Conservation (phyloP, 2,888 invertebrate species). For the Agrochola circellaris region DNA sequence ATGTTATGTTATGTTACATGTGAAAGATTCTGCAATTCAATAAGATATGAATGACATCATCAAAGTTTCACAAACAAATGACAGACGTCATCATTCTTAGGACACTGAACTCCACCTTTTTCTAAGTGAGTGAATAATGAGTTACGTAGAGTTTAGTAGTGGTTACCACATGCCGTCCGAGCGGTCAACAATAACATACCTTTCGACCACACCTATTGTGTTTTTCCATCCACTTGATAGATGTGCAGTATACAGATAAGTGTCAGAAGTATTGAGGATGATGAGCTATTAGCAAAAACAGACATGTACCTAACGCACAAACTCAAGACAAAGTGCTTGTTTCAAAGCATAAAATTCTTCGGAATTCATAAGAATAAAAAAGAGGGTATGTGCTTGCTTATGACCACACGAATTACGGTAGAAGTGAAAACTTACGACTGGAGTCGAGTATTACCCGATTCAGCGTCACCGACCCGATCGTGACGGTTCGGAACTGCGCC, state of each 20-base stretch:
- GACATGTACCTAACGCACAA: not conserved
- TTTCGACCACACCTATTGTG: slow-evolving; percentile 76
- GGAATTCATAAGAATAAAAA: no score
- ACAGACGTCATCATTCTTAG: slow-evolving; percentile 29
- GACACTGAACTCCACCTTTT: slow-evolving; percentile 39
- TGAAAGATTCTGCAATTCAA: not conserved
- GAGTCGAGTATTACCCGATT: no score
- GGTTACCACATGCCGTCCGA: slow-evolving; percentile 63
- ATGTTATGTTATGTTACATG: not conserved
- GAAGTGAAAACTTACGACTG: no score
- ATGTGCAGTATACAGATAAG: slow-evolving; percentile 4
- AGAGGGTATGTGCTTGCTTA: no score
- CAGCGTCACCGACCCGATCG: no score
- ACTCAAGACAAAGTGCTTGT: not conserved
- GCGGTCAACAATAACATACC: slow-evolving; percentile 80
- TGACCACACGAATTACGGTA: no score
- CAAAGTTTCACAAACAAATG: slow-evolving; percentile 14
- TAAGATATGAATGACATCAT: slow-evolving; percentile 9
- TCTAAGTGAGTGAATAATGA: slow-evolving; percentile 41
- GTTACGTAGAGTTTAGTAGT: slow-evolving; percentile 34
- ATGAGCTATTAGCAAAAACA: not conserved
- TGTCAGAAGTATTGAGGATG: slow-evolving; percentile 35
- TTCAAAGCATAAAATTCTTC: not conserved
- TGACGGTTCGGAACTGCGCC: no score
- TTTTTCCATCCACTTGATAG: slow-evolving; percentile 68